Percentiles rank a stretch among this genome's conserved stretches.
phyloP scores from a whole-genome alignment of 2,113 vertebrate genomes.

The Machaerirhynchus nigripectus region DNA sequence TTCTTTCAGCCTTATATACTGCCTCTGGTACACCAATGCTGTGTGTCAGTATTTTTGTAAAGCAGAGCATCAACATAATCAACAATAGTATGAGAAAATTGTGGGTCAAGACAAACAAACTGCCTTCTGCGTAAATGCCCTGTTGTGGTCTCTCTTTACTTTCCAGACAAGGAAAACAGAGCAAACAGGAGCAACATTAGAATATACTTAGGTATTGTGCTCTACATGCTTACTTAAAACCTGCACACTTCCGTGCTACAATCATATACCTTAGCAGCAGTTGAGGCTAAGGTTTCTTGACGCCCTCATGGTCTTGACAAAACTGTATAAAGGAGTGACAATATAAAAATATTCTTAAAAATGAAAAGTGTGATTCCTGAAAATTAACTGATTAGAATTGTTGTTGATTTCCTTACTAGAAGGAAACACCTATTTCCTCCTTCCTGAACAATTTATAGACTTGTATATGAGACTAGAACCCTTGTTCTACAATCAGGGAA shows the following conservation, averaged over 20 bases:
- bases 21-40: not conserved
- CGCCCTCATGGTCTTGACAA: rapidly evolving
- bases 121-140: not conserved
- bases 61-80: not conserved
- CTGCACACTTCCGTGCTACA: not conserved
- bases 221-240: not conserved
- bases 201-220: not conserved
- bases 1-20: not conserved
- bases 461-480: not conserved
- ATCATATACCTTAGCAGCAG: not conserved
- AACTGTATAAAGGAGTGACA: not conserved
- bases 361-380: not conserved
- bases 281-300: not conserved
- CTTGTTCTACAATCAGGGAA: not conserved
- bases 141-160: not conserved
- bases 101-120: not conserved
- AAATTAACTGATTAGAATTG: not conserved
- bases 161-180: not conserved
- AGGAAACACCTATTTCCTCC: not conserved
- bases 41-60: not conserved
- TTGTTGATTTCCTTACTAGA: not conserved
- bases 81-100: not conserved
- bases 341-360: not conserved
- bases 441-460: not conserved
- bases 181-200: not conserved